phyloP scores from a whole-genome alignment of 1,140 invertebrate species.

The Pomphorhynchus laevis region DNA sequence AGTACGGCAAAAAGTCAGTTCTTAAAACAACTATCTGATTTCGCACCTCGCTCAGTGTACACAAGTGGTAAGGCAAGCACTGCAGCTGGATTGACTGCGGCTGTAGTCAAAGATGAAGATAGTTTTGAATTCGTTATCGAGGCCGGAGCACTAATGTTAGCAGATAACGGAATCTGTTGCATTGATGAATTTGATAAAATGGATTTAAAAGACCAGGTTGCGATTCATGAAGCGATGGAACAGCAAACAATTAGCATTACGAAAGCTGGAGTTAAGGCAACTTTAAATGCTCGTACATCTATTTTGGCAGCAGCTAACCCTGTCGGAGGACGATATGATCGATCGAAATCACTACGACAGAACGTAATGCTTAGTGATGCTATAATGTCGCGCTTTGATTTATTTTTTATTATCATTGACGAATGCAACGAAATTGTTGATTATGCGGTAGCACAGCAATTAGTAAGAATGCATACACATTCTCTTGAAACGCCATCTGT shows the following conservation, averaged over 20 bases:
- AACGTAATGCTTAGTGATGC: conserved; percentile 68
- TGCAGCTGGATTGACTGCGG: conserved; percentile 82
- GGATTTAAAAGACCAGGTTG: conserved; percentile 79
- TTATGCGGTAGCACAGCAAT: conserved; percentile 70
- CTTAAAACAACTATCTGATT: conserved; percentile 44
- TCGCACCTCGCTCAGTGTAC: conserved; percentile 71
- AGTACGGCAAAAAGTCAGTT: conserved; percentile 92
- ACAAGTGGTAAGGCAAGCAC: conserved; percentile 89
- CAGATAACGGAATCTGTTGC: conserved; percentile 91
- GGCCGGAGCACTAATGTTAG: conserved; percentile 88
- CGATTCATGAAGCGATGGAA: conserved; percentile 99
- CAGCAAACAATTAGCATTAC: conserved; percentile 96
- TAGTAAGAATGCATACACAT: conserved; percentile 59
- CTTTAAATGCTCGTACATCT: conserved; percentile 75
- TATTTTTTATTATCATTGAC: conserved; percentile 87
- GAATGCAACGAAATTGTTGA: conserved; percentile 67
- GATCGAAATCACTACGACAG: conserved; percentile 60
- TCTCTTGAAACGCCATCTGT: conserved; percentile 14
- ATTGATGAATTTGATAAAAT: conserved; percentile 99
- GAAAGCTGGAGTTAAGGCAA: conserved; percentile 77
- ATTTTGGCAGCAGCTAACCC: conserved; percentile 94
- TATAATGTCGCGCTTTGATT: conserved; percentile 93
- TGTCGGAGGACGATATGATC: conserved; percentile 63
- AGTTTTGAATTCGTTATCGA: conserved; percentile 93
- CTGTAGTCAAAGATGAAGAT: conserved; percentile 81